These are phyloP conservation scores for Diorhabda elongata DNA, from an alignment of 1,140 invertebrate species.

Conservation along the genomic window DNA sequence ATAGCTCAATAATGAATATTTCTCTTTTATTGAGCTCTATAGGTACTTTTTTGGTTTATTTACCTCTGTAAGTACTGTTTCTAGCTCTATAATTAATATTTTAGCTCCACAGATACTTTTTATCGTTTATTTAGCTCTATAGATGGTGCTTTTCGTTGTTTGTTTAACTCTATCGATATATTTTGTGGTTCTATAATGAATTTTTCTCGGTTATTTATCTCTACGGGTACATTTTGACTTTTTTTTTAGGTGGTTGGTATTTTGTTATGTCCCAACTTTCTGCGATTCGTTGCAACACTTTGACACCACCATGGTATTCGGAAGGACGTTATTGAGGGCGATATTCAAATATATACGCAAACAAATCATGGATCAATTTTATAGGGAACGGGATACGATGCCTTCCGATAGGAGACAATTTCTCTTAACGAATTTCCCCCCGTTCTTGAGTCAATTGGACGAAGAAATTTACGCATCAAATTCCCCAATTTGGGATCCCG, in stretches of 20 bases:
- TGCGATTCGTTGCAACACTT: constrained; percentile 89
- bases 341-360: constrained; percentile 86
- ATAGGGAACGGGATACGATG: constrained; percentile 81
- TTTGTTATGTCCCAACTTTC: constrained; percentile 91
- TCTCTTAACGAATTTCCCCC: constrained; percentile 61
- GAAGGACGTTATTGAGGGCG: constrained; percentile 75
- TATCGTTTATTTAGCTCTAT: no score
- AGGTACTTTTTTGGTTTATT: no score
- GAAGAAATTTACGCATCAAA: constrained; percentile 79
- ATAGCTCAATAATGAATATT: no score
- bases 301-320: constrained; percentile 88
- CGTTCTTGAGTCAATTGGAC: constrained; percentile 82
- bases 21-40: no score
- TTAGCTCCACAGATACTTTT: no score
- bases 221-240: no score
- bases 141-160: no score
- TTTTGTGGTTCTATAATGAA: background rate
- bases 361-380: constrained; percentile 86
- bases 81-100: no score
- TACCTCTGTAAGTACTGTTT: no score
- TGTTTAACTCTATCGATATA: no score
- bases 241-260: constrained; percentile 82
- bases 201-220: no score
- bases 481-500: constrained; percentile 91
- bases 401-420: constrained; percentile 76